These are phyloP conservation scores for Drosophila limbata DNA, from an alignment of 2,888 invertebrate genomes.

Conservation along the genomic window DNA sequence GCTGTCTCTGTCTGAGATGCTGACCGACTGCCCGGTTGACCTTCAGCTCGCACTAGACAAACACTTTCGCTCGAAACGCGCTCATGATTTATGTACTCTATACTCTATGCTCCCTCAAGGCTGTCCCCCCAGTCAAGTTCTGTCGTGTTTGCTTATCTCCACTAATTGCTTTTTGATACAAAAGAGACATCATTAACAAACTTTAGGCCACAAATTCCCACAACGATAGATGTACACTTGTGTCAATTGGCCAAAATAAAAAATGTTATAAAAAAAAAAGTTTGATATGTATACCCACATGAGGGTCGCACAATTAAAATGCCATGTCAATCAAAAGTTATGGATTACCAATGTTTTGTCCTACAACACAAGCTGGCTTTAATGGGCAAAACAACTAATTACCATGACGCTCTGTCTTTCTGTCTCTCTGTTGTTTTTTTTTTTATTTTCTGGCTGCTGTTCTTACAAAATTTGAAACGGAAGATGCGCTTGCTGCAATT, in stretches of 20 bases:
- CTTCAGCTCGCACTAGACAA: conserved; percentile 59
- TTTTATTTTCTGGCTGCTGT: conserved; percentile 31
- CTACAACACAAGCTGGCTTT: conserved; percentile 12
- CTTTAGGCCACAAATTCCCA: conserved; percentile 61
- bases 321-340: conserved; percentile 70
- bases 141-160: conserved; percentile 40
- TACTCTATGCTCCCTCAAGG: conserved; percentile 66
- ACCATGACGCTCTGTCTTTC: conserved; percentile 32
- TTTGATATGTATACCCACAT: conserved; percentile 24
- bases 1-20: conserved; percentile 6
- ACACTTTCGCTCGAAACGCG: conserved; percentile 69
- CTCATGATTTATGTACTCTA: conserved; percentile 72
- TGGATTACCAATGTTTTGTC: conserved; percentile 51
- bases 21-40: conserved; percentile 58
- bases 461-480: conserved; percentile 61
- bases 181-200: conserved; percentile 66
- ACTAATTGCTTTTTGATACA: conserved; percentile 72
- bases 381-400: conserved; percentile 56
- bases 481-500: conserved; percentile 72
- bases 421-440: not conserved
- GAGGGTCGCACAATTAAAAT: conserved; percentile 72
- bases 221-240: conserved; percentile 44
- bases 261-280: not conserved
- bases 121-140: conserved; percentile 40
- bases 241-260: conserved; percentile 53